Conservation (phyloP, 1,140 invertebrate genomes). For the Brachionus asplanchnoidis region DNA sequence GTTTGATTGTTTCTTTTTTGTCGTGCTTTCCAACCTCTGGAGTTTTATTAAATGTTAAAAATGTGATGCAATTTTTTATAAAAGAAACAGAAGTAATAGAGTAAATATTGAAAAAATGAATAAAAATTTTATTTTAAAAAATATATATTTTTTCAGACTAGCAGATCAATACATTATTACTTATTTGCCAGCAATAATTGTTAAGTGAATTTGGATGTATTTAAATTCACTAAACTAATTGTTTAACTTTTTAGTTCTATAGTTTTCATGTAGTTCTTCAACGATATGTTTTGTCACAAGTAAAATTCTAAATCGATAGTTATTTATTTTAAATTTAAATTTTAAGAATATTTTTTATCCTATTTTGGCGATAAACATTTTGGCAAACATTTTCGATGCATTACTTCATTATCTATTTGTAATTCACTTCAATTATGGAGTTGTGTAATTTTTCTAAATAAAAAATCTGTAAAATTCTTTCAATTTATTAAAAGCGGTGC, state of each 20-base stretch:
- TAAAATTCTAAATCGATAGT: not conserved
- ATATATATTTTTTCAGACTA: not conserved
- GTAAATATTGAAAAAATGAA: not conserved
- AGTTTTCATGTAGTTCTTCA: constrained; percentile 27
- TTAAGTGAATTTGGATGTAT: not conserved
- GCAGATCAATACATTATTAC: constrained; percentile 25
- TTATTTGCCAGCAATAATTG: constrained; percentile 9
- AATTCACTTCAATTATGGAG: not conserved
- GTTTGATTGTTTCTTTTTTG: constrained; percentile 21
- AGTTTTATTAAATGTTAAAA: constrained; percentile 32
- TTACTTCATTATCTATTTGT: constrained; percentile 3
- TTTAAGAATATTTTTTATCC: constrained; percentile 33
- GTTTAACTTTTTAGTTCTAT: not conserved
- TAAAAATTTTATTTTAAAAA: not conserved
- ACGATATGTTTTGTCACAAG: constrained; percentile 21
- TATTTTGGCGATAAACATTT: not conserved
- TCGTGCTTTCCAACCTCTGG: not conserved
- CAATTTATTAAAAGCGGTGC: not conserved
- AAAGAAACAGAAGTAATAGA: not conserved
- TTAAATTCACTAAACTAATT: not conserved
- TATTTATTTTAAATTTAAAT: not conserved
- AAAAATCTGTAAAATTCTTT: not conserved
- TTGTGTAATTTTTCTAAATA: not conserved
- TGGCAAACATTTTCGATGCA: not conserved
- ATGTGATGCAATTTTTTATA: constrained; percentile 1